Evolutionary conservation across 2,888 invertebrate species (phyloP).

Genomic region (Lochmaea capreae): DNA sequence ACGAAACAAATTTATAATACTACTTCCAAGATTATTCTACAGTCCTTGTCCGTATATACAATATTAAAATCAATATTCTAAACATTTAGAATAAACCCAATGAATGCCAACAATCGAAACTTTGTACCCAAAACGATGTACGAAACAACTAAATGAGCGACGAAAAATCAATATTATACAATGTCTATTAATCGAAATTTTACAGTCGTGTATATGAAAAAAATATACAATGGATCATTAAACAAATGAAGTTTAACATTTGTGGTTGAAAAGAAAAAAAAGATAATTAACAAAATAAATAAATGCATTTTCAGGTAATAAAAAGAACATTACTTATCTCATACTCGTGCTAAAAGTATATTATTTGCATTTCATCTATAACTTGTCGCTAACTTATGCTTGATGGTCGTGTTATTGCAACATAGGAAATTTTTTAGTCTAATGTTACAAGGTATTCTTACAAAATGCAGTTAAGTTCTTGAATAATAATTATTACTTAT

Average conservation of each 20-base stretch:
- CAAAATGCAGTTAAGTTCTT: slow-evolving; percentile 16
- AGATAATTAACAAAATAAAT: not conserved
- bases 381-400: slow-evolving; percentile 7
- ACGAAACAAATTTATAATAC: no score
- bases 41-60: no score
- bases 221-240: not conserved
- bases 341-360: not conserved
- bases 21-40: no score
- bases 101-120: no score
- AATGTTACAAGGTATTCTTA: slow-evolving; percentile 32
- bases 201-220: no score
- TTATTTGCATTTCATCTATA: slow-evolving; percentile 3
- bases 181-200: no score
- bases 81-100: no score
- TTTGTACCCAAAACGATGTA: no score
- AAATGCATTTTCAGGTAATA: not conserved
- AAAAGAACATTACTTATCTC: slow-evolving; percentile 7
- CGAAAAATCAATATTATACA: no score
- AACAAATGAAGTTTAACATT: not conserved
- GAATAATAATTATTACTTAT: slow-evolving; percentile 12
- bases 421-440: slow-evolving; percentile 25
- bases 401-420: slow-evolving; percentile 21
- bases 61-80: no score
- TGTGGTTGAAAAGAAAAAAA: not conserved
- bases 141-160: no score